Conservation (phyloP, 2,113 vertebrate genomes). For the Oplegnathus fasciatus region DNA sequence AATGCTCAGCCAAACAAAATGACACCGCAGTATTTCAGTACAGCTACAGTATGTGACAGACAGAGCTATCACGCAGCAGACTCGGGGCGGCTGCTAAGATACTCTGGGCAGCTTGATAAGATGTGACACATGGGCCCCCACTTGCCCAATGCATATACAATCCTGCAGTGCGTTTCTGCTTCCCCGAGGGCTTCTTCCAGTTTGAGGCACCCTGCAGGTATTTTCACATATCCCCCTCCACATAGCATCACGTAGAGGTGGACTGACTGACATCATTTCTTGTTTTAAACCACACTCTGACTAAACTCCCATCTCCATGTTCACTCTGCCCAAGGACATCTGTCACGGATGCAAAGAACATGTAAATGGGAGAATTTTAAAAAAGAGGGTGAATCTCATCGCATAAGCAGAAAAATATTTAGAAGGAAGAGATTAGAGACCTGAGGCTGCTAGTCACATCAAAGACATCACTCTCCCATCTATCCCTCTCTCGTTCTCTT, state of each 20-base stretch:
- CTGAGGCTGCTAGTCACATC: conserved; percentile 72
- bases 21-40: conserved; percentile 43
- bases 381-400: conserved; percentile 56
- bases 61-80: conserved; percentile 25
- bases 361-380: conserved; percentile 48
- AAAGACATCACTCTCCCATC: conserved; percentile 68
- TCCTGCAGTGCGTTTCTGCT: conserved; percentile 19
- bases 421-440: conserved; percentile 71
- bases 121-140: conserved; percentile 57
- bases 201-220: conserved; percentile 32
- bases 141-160: conserved; percentile 37
- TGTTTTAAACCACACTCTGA: conserved; percentile 39
- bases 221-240: conserved; percentile 1
- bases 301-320: conserved; percentile 41
- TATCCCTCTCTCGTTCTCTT: conserved; percentile 25
- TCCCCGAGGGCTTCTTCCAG: conserved; percentile 11
- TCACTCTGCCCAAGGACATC: conserved; percentile 61
- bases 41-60: conserved; percentile 50
- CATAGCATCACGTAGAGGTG: conserved; percentile 26
- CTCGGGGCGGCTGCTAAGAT: conserved; percentile 34
- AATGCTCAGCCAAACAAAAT: conserved; percentile 55
- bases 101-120: conserved; percentile 60
- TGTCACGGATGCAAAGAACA: conserved; percentile 57
- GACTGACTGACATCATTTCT: conserved; percentile 49
- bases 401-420: conserved; percentile 70